phyloP scores from a whole-genome alignment of 2,113 vertebrate genomes.

The Boulengeromyrus knoepffleri region DNA sequence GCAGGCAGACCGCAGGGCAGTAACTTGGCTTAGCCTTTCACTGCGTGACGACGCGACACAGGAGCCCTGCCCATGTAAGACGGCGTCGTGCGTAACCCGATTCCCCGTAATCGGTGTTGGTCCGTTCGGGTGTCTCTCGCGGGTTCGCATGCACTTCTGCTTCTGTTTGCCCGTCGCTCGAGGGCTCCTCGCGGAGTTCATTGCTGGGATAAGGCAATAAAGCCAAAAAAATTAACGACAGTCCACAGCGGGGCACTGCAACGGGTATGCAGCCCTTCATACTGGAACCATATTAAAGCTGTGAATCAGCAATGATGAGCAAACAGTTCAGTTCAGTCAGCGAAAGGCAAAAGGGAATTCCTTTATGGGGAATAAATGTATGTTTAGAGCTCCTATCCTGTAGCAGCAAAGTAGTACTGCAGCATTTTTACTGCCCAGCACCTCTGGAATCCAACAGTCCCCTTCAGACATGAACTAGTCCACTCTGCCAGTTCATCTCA shows the following conservation, averaged over 20 bases:
- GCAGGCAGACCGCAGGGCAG: not conserved
- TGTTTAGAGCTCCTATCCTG: not conserved
- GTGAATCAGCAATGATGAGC: conserved; percentile 14
- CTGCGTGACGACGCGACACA: not conserved
- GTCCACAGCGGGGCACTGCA: not conserved
- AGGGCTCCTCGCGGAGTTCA: conserved; percentile 46
- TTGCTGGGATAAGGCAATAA: conserved; percentile 30
- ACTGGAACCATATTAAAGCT: not conserved
- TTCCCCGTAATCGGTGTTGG: conserved; percentile 43
- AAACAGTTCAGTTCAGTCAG: not conserved
- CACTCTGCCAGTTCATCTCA: not conserved
- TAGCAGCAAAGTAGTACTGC: not conserved
- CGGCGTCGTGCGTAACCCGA: conserved; percentile 39
- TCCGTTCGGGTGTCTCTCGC: conserved; percentile 51
- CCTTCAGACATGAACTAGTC: not conserved
- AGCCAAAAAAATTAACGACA: conserved; percentile 32
- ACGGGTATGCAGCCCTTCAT: conserved; percentile 15
- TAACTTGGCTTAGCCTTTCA: not conserved
- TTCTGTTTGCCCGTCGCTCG: conserved; percentile 41
- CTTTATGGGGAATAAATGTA: not conserved
- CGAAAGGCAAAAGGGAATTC: not conserved
- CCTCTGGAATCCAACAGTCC: not conserved
- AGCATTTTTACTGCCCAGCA: not conserved
- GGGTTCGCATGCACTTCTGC: conserved; percentile 44
- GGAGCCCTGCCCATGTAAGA: conserved; percentile 35